Conservation (phyloP, 2,113 vertebrate genomes). For the Cepphus grylle region DNA sequence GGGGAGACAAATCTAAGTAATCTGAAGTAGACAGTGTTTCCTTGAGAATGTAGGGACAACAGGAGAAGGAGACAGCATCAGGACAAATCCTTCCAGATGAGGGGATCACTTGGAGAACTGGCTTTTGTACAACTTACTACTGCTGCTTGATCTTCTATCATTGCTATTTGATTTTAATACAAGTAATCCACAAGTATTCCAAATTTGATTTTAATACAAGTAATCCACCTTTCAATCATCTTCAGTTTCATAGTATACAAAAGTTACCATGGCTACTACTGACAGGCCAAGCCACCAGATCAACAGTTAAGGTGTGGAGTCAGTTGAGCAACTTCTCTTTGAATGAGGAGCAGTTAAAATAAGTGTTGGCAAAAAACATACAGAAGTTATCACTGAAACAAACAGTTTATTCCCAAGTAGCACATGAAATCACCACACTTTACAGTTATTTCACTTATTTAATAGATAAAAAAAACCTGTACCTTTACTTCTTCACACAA, state of each 20-base stretch:
- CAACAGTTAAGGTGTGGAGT: not conserved
- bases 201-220: not conserved
- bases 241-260: not conserved
- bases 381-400: not conserved
- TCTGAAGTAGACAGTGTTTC: not conserved
- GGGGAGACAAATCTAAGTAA: not conserved
- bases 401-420: not conserved
- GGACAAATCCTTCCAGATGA: not conserved
- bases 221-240: not conserved
- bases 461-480: conserved; percentile 32
- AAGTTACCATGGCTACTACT: not conserved
- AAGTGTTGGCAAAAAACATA: not conserved
- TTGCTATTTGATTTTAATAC: not conserved
- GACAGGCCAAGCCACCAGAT: not conserved
- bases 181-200: not conserved
- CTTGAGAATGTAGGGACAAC: not conserved
- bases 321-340: not conserved
- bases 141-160: not conserved
- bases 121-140: not conserved
- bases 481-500: conserved; percentile 97
- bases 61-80: not conserved
- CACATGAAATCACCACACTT: not conserved
- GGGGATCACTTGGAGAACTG: not conserved
- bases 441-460: not conserved
- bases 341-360: not conserved